These are phyloP conservation scores for Pogonomyrmex californicus DNA, from an alignment of 1,140 invertebrate genomes.

Conservation along the genomic window DNA sequence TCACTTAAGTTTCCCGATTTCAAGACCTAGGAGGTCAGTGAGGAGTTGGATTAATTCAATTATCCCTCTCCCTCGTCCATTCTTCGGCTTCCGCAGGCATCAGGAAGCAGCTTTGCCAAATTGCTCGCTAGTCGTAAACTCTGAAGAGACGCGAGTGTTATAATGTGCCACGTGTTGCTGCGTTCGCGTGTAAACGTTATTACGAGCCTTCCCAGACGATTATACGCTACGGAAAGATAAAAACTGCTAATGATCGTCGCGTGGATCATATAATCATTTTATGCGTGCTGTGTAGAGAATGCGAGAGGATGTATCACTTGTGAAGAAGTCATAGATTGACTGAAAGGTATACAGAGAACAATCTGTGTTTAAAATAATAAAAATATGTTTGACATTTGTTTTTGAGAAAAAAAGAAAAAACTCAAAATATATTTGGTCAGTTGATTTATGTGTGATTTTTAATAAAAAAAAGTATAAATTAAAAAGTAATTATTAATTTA, in stretches of 20 bases:
- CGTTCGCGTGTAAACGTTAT: constrained; percentile 26
- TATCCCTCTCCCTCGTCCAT: constrained; percentile 34
- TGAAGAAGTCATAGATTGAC: not conserved
- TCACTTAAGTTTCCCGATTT: constrained; percentile 14
- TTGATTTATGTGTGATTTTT: no score
- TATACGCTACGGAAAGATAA: constrained; percentile 21
- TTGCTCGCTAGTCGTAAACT: constrained; percentile 34
- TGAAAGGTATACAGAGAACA: not conserved
- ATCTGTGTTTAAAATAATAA: not conserved
- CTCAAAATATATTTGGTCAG: no score
- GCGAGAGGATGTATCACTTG: not conserved
- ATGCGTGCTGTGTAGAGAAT: not conserved
- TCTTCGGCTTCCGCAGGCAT: constrained; percentile 41
- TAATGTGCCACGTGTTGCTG: constrained; percentile 80
- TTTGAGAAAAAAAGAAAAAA: no score
- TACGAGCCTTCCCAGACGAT: not conserved
- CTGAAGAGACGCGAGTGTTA: constrained; percentile 60
- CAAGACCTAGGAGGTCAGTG: constrained; percentile 1
- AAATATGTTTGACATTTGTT: not conserved
- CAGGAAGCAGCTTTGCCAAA: constrained; percentile 70
- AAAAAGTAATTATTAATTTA: no score
- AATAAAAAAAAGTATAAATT: no score
- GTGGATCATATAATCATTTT: not conserved
- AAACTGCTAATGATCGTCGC: not conserved
- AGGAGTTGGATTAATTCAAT: constrained; percentile 62